Evolutionary conservation across 2,888 invertebrate genomes (phyloP).

Genomic region (Adineta ricciae): DNA sequence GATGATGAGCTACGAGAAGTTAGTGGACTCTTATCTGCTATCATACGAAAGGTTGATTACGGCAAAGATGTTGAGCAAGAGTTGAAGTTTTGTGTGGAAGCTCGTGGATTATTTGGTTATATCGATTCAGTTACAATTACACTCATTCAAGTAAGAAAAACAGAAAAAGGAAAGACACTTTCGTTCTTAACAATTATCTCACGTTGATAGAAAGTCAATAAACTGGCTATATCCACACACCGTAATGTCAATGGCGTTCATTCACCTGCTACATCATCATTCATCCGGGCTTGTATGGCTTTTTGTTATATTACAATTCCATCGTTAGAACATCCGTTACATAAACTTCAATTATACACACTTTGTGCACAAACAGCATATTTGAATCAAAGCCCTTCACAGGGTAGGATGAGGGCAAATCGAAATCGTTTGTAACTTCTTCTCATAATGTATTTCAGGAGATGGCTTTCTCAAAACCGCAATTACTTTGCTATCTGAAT

Average conservation of each 20-base stretch:
- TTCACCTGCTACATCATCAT: constrained; percentile 68
- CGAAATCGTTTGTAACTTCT: too few relatives aligned
- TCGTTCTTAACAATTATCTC: too few relatives aligned
- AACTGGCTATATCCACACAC: constrained; percentile 59
- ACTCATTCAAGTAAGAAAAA: constrained; percentile 64
- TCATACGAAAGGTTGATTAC: constrained; percentile 69
- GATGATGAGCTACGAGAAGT: constrained; percentile 82
- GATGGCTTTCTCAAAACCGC: constrained; percentile 87
- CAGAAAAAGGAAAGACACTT: too few relatives aligned
- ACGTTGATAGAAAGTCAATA: constrained; percentile 72
- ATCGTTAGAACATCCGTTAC: constrained; percentile 68
- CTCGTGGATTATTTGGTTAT: constrained; percentile 76
- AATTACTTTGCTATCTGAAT: constrained; percentile 64
- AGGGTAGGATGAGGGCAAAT: constrained; percentile 52
- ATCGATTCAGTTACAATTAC: constrained; percentile 74
- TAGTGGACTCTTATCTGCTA: constrained; percentile 68
- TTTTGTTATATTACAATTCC: constrained; percentile 92
- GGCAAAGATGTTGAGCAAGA: constrained; percentile 77
- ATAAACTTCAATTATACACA: constrained; percentile 71
- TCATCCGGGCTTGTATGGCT: constrained; percentile 84
- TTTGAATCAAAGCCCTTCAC: constrained; percentile 76
- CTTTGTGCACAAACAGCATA: constrained; percentile 77
- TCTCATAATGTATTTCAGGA: constrained; percentile 51
- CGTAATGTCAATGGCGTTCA: constrained; percentile 64
- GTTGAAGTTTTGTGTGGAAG: constrained; percentile 82